Percentiles rank a stretch among this genome's conserved stretches.
phyloP scores from a whole-genome alignment of 2,888 invertebrate species.

The Drosophila mercatorum region DNA sequence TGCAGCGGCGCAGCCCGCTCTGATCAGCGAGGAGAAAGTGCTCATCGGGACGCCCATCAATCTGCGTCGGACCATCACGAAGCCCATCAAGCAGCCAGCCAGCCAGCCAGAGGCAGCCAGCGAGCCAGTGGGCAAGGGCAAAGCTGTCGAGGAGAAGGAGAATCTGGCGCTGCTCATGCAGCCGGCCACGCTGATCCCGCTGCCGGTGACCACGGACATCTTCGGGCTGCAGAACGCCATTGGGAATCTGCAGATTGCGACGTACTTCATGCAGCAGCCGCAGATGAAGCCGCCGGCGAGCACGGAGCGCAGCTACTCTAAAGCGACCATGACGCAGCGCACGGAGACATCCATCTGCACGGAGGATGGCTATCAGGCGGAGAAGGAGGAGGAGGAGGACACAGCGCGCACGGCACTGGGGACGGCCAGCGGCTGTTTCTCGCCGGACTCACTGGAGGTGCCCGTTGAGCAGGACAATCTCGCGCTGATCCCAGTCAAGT shows the following conservation, averaged over 20 bases:
- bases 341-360: conserved; percentile 79
- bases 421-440: conserved; percentile 62
- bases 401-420: conserved; percentile 47
- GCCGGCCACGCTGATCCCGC: conserved; percentile 83
- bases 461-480: conserved; percentile 58
- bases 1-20: conserved; percentile 6
- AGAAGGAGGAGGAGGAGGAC: conserved; percentile 59
- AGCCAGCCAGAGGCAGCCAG: conserved; percentile 16
- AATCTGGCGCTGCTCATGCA: conserved; percentile 82
- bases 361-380: conserved; percentile 75
- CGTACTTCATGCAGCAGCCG: conserved; percentile 83
- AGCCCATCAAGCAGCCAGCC: conserved; percentile 63
- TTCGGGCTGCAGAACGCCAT: conserved; percentile 83
- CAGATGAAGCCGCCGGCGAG: conserved; percentile 67
- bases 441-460: conserved; percentile 71
- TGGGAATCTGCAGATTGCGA: conserved; percentile 84
- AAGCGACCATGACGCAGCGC: conserved; percentile 78
- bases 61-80: conserved; percentile 79
- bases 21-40: conserved; percentile 79
- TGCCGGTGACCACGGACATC: conserved; percentile 83
- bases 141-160: conserved; percentile 55
- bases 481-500: conserved; percentile 72
- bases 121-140: not conserved
- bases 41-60: conserved; percentile 84
- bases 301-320: conserved; percentile 65